phyloP scores from a whole-genome alignment of 2,797 vertebrate species.

The Psittacula derbiana region DNA sequence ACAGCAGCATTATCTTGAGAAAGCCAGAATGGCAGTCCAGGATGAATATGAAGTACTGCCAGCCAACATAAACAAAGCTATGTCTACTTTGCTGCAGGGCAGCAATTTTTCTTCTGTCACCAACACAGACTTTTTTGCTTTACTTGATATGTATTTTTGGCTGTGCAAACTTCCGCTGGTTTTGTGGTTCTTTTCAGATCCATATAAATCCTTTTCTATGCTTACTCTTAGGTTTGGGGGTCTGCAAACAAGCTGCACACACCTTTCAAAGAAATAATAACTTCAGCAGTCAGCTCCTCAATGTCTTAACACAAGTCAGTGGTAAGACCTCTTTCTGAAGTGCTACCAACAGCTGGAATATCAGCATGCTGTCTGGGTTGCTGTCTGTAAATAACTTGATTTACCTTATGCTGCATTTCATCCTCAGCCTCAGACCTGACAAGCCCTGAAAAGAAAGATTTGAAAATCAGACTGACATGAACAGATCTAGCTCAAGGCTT shows the following conservation, averaged over 20 bases:
- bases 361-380: background rate
- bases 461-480: background rate
- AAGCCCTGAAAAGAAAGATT: background rate
- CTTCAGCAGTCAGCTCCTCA: background rate
- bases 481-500: background rate
- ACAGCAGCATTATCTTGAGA: background rate
- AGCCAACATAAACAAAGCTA: background rate
- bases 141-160: background rate
- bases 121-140: background rate
- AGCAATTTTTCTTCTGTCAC: constrained; percentile 20
- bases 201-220: background rate
- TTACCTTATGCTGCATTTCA: background rate
- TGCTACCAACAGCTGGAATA: constrained; percentile 8
- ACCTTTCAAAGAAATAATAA: background rate
- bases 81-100: background rate
- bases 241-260: background rate
- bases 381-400: background rate
- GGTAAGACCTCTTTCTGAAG: background rate
- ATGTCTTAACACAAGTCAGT: background rate
- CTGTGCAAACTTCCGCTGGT: background rate
- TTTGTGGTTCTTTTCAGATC: background rate
- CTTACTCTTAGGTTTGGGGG: background rate
- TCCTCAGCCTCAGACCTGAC: background rate
- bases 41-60: background rate
- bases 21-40: background rate